phyloP scores from a whole-genome alignment of 2,113 vertebrate species.

The Narcine bancroftii region DNA sequence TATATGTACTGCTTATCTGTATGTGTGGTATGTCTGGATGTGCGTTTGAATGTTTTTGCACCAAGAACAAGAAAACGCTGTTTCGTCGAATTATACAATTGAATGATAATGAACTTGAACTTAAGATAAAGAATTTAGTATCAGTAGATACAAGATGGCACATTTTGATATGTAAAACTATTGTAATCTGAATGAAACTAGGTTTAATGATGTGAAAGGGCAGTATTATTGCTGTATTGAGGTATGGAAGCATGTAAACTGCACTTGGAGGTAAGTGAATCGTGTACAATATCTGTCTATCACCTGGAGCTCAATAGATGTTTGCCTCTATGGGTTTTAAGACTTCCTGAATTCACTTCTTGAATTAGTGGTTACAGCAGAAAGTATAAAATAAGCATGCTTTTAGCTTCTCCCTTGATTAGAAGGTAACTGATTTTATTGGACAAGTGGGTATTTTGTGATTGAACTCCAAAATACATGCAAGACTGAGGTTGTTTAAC shows the following conservation, averaged over 20 bases:
- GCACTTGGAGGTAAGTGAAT: not conserved
- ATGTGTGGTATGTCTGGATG: too few relatives aligned
- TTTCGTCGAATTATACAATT: too few relatives aligned
- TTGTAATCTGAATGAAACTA: not conserved
- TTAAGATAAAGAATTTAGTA: not conserved
- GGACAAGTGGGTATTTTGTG: not conserved
- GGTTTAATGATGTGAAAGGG: not conserved
- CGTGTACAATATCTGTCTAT: not conserved
- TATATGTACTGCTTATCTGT: too few relatives aligned
- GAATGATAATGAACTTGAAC: not conserved
- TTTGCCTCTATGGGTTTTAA: not conserved
- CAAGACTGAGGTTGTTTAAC: not conserved
- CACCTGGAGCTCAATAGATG: not conserved
- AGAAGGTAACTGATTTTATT: not conserved
- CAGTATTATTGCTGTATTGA: not conserved
- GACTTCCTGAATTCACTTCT: not conserved
- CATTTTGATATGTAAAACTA: not conserved
- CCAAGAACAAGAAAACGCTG: too few relatives aligned
- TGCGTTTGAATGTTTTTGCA: too few relatives aligned
- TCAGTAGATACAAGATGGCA: not conserved
- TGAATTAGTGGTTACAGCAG: not conserved
- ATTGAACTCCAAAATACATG: not conserved
- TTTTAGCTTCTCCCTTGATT: not conserved
- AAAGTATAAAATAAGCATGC: not conserved
- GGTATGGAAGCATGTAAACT: not conserved